phyloP scores from a whole-genome alignment of 2,888 invertebrate genomes.

The Leptinotarsa haldemani region DNA sequence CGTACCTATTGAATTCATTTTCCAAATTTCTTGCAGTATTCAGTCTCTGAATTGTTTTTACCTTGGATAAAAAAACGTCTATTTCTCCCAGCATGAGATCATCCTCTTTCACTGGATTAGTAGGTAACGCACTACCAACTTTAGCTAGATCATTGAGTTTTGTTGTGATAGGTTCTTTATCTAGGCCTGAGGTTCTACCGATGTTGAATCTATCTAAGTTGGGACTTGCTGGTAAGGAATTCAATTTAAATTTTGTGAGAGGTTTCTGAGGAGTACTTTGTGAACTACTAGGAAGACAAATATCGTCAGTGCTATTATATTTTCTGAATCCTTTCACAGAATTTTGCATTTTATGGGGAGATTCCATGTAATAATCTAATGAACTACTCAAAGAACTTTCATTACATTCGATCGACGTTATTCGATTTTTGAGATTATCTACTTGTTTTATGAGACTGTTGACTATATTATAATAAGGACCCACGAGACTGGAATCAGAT shows the following conservation, averaged over 20 bases:
- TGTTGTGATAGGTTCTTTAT: slow-evolving; percentile 27
- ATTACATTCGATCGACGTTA: slow-evolving; percentile 67
- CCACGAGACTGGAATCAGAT: slow-evolving; percentile 68
- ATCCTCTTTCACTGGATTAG: slow-evolving; percentile 30
- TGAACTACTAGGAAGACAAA: slow-evolving; percentile 54
- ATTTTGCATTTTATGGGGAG: slow-evolving; percentile 38
- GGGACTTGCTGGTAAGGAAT: slow-evolving; percentile 60
- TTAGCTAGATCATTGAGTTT: slow-evolving; percentile 37
- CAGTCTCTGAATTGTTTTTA: slow-evolving; percentile 57
- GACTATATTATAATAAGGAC: slow-evolving; percentile 69
- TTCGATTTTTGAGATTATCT: slow-evolving; percentile 69
- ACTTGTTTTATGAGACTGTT: slow-evolving; percentile 75
- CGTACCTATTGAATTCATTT: slow-evolving; percentile 48
- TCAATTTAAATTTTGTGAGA: slow-evolving; percentile 54
- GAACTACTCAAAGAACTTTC: slow-evolving; percentile 52
- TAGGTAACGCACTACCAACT: slow-evolving; percentile 28
- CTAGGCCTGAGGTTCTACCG: slow-evolving; percentile 33
- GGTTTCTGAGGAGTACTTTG: slow-evolving; percentile 64
- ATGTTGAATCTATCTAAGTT: slow-evolving; percentile 49
- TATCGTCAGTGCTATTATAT: slow-evolving; percentile 57
- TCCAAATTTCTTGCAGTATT: slow-evolving; percentile 56
- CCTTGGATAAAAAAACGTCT: slow-evolving; percentile 61
- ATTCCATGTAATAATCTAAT: slow-evolving; percentile 48
- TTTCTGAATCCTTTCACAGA: slow-evolving; percentile 48
- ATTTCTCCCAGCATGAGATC: slow-evolving; percentile 56